phyloP scores from a whole-genome alignment of 1,140 invertebrate species.

The Solenopsis fugax region DNA sequence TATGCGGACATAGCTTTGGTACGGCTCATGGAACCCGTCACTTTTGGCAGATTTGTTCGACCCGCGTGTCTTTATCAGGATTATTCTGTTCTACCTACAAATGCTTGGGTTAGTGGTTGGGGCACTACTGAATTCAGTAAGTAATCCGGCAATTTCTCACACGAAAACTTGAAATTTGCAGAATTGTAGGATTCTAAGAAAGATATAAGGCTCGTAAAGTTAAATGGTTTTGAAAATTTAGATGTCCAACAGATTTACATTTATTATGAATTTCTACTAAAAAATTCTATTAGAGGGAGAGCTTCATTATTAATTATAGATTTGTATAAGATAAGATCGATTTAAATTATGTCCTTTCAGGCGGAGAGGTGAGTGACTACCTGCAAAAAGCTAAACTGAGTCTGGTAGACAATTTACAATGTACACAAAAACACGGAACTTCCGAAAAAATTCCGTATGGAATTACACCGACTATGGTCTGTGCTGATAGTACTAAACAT shows the following conservation, averaged over 20 bases:
- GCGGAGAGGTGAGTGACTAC: slow-evolving; percentile 85
- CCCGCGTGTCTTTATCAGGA: slow-evolving; percentile 88
- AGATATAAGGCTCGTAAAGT: neutral
- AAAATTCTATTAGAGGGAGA: neutral
- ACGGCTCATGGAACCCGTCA: slow-evolving; percentile 84
- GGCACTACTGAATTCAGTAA: slow-evolving; percentile 87
- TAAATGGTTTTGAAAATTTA: neutral
- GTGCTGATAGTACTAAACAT: slow-evolving; percentile 90
- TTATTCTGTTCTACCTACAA: slow-evolving; percentile 65
- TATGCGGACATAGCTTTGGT: slow-evolving; percentile 90
- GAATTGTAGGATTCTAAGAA: neutral
- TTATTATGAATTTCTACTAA: neutral
- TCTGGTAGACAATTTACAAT: slow-evolving; percentile 86
- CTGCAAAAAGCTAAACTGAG: slow-evolving; percentile 89
- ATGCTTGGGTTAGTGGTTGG: slow-evolving; percentile 87
- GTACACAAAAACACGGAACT: slow-evolving; percentile 86
- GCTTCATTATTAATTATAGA: neutral
- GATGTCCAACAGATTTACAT: neutral
- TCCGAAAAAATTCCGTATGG: slow-evolving; percentile 85
- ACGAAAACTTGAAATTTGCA: neutral
- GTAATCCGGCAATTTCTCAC: neutral
- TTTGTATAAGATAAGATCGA: neutral
- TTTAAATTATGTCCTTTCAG: slow-evolving; percentile 60
- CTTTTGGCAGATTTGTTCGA: slow-evolving; percentile 84
- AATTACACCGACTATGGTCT: slow-evolving; percentile 89